Percentiles rank a stretch among this genome's conserved stretches.
Evolutionary conservation across 2,797 vertebrate species (phyloP).

Genomic region (Molossus molossus): DNA sequence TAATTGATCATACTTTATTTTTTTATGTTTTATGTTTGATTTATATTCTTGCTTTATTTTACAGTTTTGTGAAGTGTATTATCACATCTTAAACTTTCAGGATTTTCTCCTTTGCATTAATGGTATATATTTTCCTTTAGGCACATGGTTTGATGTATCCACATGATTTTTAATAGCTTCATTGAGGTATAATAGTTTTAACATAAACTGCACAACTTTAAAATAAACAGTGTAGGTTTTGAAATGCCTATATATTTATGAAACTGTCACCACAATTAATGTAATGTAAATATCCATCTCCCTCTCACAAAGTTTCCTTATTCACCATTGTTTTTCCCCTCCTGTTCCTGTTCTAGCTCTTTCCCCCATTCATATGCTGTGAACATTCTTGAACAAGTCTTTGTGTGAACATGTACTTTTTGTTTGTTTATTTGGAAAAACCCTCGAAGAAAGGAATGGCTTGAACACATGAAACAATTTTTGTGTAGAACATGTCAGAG

Average conservation of each 20-base stretch:
- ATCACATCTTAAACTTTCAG: neutral
- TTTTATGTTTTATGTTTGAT: neutral
- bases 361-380: neutral
- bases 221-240: neutral
- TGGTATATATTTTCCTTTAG: constrained; percentile 1
- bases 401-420: constrained; percentile 13
- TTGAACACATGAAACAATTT: neutral
- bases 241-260: neutral
- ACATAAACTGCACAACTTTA: constrained; percentile 8
- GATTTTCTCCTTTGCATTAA: constrained; percentile 2
- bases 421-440: neutral
- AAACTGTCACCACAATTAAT: neutral
- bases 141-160: neutral
- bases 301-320: neutral
- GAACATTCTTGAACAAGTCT: neutral
- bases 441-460: neutral
- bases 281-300: neutral
- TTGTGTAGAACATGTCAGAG: neutral
- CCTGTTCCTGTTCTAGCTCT: neutral
- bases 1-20: neutral
- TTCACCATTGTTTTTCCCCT: neutral
- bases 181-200: neutral
- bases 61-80: constrained; percentile 12
- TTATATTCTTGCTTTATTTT: neutral
- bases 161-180: neutral